Evolutionary conservation across 2,888 invertebrate species (phyloP).

Genomic region (Sialis fuliginosa): DNA sequence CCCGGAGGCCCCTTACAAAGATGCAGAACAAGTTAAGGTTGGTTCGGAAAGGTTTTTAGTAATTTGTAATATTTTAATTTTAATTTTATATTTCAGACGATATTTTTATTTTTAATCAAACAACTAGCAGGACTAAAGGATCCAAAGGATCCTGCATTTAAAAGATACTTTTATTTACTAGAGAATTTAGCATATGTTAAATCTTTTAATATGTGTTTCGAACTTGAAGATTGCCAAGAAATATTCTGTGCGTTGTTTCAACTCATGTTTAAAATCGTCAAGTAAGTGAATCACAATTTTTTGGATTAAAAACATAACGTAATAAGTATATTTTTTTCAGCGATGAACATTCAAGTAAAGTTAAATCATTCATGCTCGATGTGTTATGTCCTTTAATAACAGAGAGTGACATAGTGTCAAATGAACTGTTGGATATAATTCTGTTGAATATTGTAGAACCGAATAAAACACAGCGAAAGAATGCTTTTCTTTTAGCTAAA

Average conservation of each 20-base stretch:
- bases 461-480: slow-evolving; percentile 71
- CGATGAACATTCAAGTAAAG: slow-evolving; percentile 90
- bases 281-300: slow-evolving; percentile 39
- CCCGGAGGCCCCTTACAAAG: slow-evolving; percentile 95
- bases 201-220: slow-evolving; percentile 97
- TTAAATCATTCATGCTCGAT: slow-evolving; percentile 93
- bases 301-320: background rate
- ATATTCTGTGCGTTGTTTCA: slow-evolving; percentile 88
- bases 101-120: slow-evolving; percentile 87
- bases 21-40: slow-evolving; percentile 75
- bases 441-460: slow-evolving; percentile 90
- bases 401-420: slow-evolving; percentile 89
- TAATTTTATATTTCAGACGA: slow-evolving; percentile 35
- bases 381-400: slow-evolving; percentile 86
- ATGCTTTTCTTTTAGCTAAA: slow-evolving; percentile 78
- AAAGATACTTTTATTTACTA: slow-evolving; percentile 89
- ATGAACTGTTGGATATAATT: slow-evolving; percentile 85
- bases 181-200: slow-evolving; percentile 96
- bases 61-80: background rate
- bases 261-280: slow-evolving; percentile 89
- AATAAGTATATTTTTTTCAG: slow-evolving; percentile 27
- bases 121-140: slow-evolving; percentile 86
- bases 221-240: slow-evolving; percentile 92
- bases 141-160: slow-evolving; percentile 94
- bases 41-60: background rate